Conservation (phyloP, 2,113 vertebrate species). For the Nematolebias whitei region DNA sequence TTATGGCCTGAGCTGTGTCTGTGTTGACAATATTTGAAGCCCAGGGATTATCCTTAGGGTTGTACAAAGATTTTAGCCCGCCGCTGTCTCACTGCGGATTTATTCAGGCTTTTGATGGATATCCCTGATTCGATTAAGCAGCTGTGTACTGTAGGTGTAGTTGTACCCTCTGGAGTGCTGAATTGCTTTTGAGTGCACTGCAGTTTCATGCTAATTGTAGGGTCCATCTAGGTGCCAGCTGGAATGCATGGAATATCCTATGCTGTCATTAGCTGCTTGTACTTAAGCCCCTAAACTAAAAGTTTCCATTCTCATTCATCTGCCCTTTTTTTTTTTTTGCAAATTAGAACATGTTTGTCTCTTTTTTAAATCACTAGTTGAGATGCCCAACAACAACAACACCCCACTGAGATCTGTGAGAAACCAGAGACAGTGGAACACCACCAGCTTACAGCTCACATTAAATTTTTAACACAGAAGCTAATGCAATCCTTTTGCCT, state of each 20-base stretch:
- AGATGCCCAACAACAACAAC: conserved; percentile 42
- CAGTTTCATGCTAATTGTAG: conserved; percentile 60
- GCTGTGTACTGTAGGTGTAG: conserved; percentile 63
- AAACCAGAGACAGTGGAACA: conserved; percentile 30
- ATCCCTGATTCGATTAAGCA: conserved; percentile 64
- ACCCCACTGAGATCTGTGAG: conserved; percentile 25
- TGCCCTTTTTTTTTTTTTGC: conserved; percentile 33
- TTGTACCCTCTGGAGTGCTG: conserved; percentile 57
- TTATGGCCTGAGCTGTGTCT: conserved; percentile 67
- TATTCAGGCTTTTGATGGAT: conserved; percentile 74
- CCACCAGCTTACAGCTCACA: conserved; percentile 16
- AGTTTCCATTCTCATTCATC: conserved; percentile 45
- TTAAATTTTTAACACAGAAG: conserved; percentile 22
- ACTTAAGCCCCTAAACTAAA: conserved; percentile 32
- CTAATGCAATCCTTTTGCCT: conserved; percentile 28
- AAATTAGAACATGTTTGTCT: conserved; percentile 34
- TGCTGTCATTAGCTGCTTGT: conserved; percentile 61
- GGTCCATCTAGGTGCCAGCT: conserved; percentile 50
- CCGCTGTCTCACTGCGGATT: conserved; percentile 63
- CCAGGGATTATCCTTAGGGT: conserved; percentile 67
- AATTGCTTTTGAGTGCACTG: conserved; percentile 61
- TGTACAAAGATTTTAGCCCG: conserved; percentile 61
- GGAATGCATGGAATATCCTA: conserved; percentile 52
- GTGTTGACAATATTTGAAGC: conserved; percentile 78
- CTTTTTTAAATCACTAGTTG: conserved; percentile 20